Percentiles rank a stretch among this genome's conserved stretches.
Evolutionary conservation across 2,797 vertebrate species (phyloP).

Genomic region (Emydoidea blandingii): DNA sequence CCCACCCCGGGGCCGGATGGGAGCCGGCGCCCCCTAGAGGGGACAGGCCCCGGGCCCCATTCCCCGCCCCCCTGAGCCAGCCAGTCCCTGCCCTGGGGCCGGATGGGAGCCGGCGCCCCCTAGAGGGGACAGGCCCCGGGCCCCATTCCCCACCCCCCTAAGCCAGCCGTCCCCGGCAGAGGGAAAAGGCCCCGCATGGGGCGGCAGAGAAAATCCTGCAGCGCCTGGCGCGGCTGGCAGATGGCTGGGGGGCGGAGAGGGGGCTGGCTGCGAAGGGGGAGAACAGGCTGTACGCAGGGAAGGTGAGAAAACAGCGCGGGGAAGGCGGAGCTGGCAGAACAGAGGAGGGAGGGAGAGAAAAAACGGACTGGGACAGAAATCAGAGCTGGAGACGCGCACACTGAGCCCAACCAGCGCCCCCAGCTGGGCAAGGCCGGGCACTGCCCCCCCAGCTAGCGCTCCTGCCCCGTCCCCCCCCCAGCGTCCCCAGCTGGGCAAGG

Average conservation of each 20-base stretch:
- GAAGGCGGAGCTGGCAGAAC: not conserved
- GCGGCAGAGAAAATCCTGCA: not conserved
- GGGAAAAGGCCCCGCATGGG: too few species aligned
- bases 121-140: too few species aligned
- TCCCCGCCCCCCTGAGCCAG: too few species aligned
- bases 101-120: accelerated
- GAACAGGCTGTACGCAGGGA: not conserved
- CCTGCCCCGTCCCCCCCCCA: too few species aligned
- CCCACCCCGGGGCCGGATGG: not conserved
- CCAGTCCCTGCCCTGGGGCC: not conserved
- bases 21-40: not conserved
- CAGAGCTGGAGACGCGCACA: too few species aligned
- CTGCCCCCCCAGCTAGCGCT: too few species aligned
- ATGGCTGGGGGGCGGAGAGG: not conserved
- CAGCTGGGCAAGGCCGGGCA: too few species aligned
- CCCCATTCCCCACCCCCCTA: not conserved
- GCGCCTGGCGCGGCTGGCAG: not conserved
- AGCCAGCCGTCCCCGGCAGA: not conserved
- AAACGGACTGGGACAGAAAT: too few species aligned
- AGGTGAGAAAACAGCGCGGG: not conserved
- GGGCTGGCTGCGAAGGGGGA: too few species aligned
- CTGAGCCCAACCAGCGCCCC: too few species aligned
- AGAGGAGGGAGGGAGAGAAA: not conserved
- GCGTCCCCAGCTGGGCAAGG: too few species aligned
- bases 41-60: too few species aligned